These are phyloP conservation scores for Dolichoris vasculosae DNA, from an alignment of 1,140 invertebrate species.

Conservation along the genomic window DNA sequence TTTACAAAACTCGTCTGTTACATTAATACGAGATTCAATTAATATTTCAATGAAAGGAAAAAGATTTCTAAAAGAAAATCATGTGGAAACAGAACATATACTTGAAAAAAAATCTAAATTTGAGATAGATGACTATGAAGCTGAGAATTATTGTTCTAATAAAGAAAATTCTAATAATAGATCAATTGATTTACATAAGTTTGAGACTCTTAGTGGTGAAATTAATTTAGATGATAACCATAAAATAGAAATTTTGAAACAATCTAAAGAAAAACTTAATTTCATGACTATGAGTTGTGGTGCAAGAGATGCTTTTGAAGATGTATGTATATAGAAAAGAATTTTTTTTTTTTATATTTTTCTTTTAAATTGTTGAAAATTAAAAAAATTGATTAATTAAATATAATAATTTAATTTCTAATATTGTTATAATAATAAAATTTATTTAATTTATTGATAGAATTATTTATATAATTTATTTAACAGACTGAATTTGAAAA, in stretches of 20 bases:
- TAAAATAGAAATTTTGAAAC: background rate
- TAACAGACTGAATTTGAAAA: conserved; percentile 67
- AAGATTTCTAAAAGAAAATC: conserved; percentile 31
- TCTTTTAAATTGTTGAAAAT: background rate
- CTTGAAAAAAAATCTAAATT: conserved; percentile 45
- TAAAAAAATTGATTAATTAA: background rate
- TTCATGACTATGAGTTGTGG: conserved; percentile 66
- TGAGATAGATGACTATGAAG: background rate
- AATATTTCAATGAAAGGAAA: conserved; percentile 12
- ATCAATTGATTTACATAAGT: conserved; percentile 16
- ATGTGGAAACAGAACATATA: background rate
- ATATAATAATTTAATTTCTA: background rate
- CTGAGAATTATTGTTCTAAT: conserved; percentile 22
- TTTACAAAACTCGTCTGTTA: conserved; percentile 42
- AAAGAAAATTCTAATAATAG: conserved; percentile 41
- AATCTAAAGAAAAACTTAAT: conserved; percentile 49
- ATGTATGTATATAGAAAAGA: conserved; percentile 55
- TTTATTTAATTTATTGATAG: background rate
- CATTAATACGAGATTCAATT: conserved; percentile 28
- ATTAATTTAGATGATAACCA: background rate
- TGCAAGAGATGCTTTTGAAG: conserved; percentile 68
- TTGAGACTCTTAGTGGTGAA: conserved; percentile 17
- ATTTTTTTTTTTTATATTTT: background rate
- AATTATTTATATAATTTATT: conserved; percentile 12
- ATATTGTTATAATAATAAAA: background rate